A percentile compares a stretch with the other conserved stretches of the same genome.
phyloP scores from a whole-genome alignment of 64 coral and sea anemone genomes.

The Dendrophyllia cribrosa region DNA sequence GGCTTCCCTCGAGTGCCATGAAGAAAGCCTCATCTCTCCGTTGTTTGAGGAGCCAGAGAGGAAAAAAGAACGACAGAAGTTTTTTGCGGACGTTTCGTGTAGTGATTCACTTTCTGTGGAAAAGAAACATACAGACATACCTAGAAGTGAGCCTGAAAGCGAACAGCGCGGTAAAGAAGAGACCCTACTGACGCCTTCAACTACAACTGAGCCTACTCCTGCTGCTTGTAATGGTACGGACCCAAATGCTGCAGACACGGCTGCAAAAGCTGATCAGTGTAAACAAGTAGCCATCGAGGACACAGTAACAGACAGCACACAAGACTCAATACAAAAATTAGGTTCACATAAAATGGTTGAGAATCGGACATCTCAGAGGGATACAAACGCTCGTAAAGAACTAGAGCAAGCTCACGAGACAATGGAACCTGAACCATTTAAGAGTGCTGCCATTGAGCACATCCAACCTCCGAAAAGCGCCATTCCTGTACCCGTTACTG shows the following conservation, averaged over 20 bases:
- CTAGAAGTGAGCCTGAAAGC: background rate
- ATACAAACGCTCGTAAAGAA: background rate
- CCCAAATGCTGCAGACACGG: background rate
- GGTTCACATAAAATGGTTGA: no score
- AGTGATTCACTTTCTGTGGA: background rate
- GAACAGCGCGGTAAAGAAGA: background rate
- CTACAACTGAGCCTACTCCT: background rate
- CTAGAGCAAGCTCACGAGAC: background rate
- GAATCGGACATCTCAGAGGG: background rate
- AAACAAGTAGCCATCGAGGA: background rate
- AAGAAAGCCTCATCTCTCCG: slow-evolving; percentile 91
- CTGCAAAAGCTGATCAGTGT: background rate
- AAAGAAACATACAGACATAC: background rate
- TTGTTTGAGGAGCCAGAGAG: slow-evolving; percentile 26
- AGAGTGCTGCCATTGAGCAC: background rate
- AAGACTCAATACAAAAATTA: background rate
- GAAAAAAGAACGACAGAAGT: slow-evolving; percentile 34
- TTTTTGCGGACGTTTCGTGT: slow-evolving; percentile 40
- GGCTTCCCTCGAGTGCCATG: slow-evolving; percentile 86
- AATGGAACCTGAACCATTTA: background rate
- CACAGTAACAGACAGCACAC: background rate
- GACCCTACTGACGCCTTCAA: background rate
- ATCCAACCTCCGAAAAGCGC: background rate
- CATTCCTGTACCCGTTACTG: background rate
- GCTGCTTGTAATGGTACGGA: background rate